Percentiles rank a stretch among this genome's conserved stretches.
Conservation (phyloP, 2,113 vertebrate genomes). For the Sitta europaea region DNA sequence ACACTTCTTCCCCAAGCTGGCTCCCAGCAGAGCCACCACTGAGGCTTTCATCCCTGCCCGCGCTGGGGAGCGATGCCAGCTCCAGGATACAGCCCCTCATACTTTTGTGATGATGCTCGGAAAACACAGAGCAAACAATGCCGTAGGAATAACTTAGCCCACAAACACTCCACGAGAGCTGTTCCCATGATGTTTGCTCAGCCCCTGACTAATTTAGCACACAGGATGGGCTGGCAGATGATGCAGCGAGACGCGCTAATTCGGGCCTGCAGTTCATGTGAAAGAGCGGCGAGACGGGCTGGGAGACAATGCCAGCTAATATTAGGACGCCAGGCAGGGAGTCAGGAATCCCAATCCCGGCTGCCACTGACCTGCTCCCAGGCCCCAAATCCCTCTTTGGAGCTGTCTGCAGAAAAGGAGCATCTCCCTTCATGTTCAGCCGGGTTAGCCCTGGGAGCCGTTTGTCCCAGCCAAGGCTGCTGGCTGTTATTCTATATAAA, state of each 20-base stretch:
- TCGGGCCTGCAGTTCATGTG: background rate
- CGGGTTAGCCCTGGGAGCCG: background rate
- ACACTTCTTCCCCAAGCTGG: background rate
- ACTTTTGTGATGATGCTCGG: background rate
- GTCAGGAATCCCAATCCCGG: slow-evolving; percentile 18
- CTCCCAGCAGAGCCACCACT: background rate
- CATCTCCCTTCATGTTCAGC: background rate
- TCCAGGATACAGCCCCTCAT: background rate
- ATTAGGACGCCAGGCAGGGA: slow-evolving; percentile 18
- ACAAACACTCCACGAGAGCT: background rate
- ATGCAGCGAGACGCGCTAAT: slow-evolving; percentile 32
- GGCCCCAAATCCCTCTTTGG: background rate
- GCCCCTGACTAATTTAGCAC: slow-evolving; percentile 17
- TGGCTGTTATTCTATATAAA: slow-evolving; percentile 22
- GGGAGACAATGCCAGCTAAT: slow-evolving; percentile 33
- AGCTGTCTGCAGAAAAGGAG: slow-evolving; percentile 6
- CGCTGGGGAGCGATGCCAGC: background rate
- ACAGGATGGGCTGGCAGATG: slow-evolving; percentile 4
- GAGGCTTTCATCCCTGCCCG: background rate
- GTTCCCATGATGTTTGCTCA: slow-evolving; percentile 34
- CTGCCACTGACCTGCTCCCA: slow-evolving; percentile 32
- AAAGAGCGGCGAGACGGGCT: background rate
- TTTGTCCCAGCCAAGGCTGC: slow-evolving; percentile 4
- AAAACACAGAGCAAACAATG: background rate
- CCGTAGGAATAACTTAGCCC: background rate